phyloP scores from a whole-genome alignment of 2,888 invertebrate genomes.

The Ptilodon capucinus region DNA sequence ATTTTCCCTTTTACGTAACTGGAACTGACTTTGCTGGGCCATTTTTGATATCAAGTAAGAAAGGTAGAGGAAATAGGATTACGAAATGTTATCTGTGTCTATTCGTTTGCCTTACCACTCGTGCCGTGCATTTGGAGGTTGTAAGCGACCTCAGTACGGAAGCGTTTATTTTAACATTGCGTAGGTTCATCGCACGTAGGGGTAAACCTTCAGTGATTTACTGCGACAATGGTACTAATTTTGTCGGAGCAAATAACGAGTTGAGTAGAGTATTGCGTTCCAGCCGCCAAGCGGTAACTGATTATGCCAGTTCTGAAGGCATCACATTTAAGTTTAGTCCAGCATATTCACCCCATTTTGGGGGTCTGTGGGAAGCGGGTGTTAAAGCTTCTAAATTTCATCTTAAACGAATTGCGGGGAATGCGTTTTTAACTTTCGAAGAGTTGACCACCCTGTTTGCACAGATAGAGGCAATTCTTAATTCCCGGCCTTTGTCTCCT shows the following conservation, averaged over 20 bases:
- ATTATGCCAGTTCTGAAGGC: conserved; percentile 11
- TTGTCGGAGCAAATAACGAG: conserved; percentile 22
- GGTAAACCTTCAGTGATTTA: conserved; percentile 14
- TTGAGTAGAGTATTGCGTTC: conserved; percentile 15
- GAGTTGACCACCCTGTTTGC: conserved; percentile 5
- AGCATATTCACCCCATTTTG: conserved; percentile 13
- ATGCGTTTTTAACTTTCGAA: conserved; percentile 2
- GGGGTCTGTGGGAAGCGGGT: conserved; percentile 13
- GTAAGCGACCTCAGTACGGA: conserved; percentile 16
- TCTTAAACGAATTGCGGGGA: conserved; percentile 2
- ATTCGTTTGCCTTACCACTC: conserved; percentile 14
- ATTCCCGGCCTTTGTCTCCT: conserved; percentile 4
- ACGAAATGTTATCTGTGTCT: conserved; percentile 24
- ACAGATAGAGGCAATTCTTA: conserved; percentile 6
- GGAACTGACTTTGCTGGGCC: conserved; percentile 23
- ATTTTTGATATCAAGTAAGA: conserved; percentile 9
- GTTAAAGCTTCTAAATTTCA: conserved; percentile 14
- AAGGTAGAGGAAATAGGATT: conserved; percentile 9
- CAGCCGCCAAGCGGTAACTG: conserved; percentile 3
- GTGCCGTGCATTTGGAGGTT: conserved; percentile 14
- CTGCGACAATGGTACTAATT: conserved; percentile 25
- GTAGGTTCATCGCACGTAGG: conserved; percentile 21
- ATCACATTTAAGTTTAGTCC: conserved; percentile 20
- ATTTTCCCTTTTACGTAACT: conserved; percentile 10
- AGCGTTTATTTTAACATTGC: conserved; percentile 14